Percentiles rank a stretch among this genome's conserved stretches.
phyloP scores from a whole-genome alignment of 2,888 invertebrate species.

The Cynaeus angustus region DNA sequence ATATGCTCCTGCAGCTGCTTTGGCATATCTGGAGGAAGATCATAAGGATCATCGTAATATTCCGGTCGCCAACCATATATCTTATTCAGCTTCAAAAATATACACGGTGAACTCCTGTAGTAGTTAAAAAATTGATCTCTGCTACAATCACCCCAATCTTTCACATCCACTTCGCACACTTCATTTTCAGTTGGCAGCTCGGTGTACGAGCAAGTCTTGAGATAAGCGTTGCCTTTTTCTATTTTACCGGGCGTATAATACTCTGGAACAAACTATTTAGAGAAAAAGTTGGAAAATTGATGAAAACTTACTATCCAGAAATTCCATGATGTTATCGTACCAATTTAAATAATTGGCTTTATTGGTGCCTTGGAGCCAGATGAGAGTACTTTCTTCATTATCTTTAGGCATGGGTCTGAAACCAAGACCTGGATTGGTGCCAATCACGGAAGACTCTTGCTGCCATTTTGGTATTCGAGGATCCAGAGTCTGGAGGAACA shows the following conservation, averaged over 20 bases:
- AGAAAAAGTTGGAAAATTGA: too few species aligned
- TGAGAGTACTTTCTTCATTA: conserved; percentile 94
- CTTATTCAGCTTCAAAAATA: conserved; percentile 96
- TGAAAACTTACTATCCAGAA: conserved; percentile 81
- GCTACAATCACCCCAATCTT: conserved; percentile 86
- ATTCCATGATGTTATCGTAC: conserved; percentile 83
- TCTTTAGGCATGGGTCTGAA: conserved; percentile 93
- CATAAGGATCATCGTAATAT: conserved; percentile 82
- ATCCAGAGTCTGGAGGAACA: conserved; percentile 93
- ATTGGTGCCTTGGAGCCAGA: conserved; percentile 93
- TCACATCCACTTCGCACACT: conserved; percentile 91
- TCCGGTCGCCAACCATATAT: conserved; percentile 93
- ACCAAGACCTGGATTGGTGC: conserved; percentile 96
- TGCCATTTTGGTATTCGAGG: conserved; percentile 93
- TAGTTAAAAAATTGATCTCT: conserved; percentile 92
- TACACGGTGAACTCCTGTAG: conserved; percentile 93
- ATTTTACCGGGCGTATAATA: conserved; percentile 70
- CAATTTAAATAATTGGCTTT: conserved; percentile 85
- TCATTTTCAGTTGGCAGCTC: conserved; percentile 73
- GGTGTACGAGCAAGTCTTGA: conserved; percentile 67
- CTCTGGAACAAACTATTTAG: conserved; percentile 59
- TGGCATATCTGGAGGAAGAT: conserved; percentile 86
- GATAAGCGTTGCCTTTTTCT: conserved; percentile 69
- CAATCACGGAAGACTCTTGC: conserved; percentile 89
- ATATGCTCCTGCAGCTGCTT: conserved; percentile 81